Conservation (phyloP, 2,797 vertebrate genomes). For the Coregonus ussuriensis region DNA sequence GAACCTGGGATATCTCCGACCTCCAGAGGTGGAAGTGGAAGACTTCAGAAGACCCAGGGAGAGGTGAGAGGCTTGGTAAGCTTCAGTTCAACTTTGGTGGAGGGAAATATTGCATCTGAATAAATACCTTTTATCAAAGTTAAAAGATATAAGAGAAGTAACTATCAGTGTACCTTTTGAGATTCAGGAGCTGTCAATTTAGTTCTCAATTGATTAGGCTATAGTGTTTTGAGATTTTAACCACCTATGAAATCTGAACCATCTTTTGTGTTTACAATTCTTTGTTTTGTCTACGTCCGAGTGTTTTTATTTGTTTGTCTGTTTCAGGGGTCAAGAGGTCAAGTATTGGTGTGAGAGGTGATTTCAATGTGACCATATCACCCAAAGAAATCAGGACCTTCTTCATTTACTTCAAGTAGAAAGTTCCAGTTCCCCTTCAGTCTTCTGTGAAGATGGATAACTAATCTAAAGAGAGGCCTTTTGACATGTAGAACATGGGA, state of each 20-base stretch:
- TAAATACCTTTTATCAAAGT: background rate
- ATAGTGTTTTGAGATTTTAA: background rate
- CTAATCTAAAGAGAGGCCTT: background rate
- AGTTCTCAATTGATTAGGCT: background rate
- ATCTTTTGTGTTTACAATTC: no score
- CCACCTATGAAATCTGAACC: background rate
- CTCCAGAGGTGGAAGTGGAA: conserved; percentile 86
- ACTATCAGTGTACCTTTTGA: background rate
- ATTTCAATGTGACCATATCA: conserved; percentile 73
- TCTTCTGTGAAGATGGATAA: conserved; percentile 64
- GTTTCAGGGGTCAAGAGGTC: conserved; percentile 55
- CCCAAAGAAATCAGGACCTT: conserved; percentile 90
- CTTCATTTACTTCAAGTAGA: conserved; percentile 79
- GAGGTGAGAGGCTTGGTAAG: conserved; percentile 53
- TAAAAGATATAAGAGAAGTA: background rate
- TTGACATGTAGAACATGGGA: background rate
- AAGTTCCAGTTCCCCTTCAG: background rate
- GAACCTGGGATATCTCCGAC: conserved; percentile 80
- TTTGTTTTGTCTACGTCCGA: background rate
- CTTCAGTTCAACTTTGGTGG: background rate
- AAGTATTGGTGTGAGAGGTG: conserved; percentile 6
- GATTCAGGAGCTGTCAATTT: background rate
- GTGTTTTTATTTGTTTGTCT: background rate
- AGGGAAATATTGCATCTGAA: background rate
- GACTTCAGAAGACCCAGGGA: conserved; percentile 59